Evolutionary conservation across 2,797 vertebrate species (phyloP), one percentile per base, ranked within the genome.

Genomic region (Spheniscus humboldti): DNA sequence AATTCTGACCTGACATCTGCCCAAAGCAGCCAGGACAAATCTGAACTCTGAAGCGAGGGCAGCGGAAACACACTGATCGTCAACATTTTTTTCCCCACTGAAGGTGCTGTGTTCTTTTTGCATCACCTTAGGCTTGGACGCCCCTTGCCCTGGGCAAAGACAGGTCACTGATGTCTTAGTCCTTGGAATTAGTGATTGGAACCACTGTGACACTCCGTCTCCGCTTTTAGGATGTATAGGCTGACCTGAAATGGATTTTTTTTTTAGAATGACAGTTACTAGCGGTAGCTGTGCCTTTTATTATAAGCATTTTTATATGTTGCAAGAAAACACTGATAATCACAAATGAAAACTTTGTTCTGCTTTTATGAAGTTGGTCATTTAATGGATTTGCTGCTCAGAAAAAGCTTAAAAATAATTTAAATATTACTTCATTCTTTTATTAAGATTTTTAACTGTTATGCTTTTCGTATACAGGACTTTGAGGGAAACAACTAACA

Each of bases 61-160:
- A 18, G 33, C 45, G 59, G 41, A 53, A 25, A 24, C 1, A 1
- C 8, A 6, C 17, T 31, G 11, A 19, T 56, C 25, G 19, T 19
- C 68, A 47, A 0, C 10, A 2, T 11, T 35, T 64, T 48, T 63
- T 12, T 5, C 2, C 9, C 14, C 6, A 3, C 13, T 59, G 35
- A 4, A 37, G 20, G 33, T 62, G 19, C 23, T 50, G 10, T 35
- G 25, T 41, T 76, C 47, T 57, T 85, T 82, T 41, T 52, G 41
- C 28, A n/a, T 76, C 16, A 12, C 48, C 24, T 52, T 41, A 43
- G 66, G 39, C 28, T 60, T 45, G 23, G 47, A 27, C 55, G 45
- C 6, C 5, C 1, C 18, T 67, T 72, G 48, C 27, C n/a, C 43
- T 53, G 30, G 18, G 43, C 47, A 62, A 28, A 60, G 72, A 31